Percentiles rank a stretch among this genome's conserved stretches.
Conservation (phyloP, 1,140 invertebrate species). For the Drosophila leontia region DNA sequence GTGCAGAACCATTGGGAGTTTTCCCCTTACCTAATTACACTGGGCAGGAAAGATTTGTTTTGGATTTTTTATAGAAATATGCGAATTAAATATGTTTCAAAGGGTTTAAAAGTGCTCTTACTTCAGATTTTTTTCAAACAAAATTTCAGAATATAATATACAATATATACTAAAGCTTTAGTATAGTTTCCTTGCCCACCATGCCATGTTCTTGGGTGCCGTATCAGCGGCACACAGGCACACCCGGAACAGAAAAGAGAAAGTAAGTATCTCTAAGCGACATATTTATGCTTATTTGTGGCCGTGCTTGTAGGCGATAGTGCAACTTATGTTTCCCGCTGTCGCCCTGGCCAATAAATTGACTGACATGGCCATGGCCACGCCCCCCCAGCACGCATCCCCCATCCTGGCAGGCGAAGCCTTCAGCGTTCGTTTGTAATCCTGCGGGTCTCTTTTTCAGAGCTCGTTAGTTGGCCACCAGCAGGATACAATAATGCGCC, state of each 20-base stretch:
- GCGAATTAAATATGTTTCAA: background rate
- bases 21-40: constrained; percentile 5
- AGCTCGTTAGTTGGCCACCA: constrained; percentile 48
- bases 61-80: background rate
- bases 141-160: background rate
- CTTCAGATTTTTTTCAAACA: background rate
- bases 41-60: background rate
- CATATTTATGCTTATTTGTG: constrained; percentile 67
- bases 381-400: background rate
- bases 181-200: background rate
- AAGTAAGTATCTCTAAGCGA: constrained; percentile 44
- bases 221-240: constrained; percentile 28
- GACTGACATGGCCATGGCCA: constrained; percentile 46
- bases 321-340: constrained; percentile 76
- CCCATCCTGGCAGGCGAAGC: background rate
- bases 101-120: background rate
- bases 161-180: background rate
- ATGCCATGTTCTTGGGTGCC: constrained; percentile 13
- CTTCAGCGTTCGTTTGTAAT: constrained; percentile 49
- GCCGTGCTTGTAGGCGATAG: constrained; percentile 72
- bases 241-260: background rate
- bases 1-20: background rate
- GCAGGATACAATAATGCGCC: constrained; percentile 26
- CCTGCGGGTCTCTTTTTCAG: constrained; percentile 31
- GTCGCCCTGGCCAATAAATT: constrained; percentile 73